These are phyloP conservation scores for Dorcus hopei DNA, from an alignment of 2,888 invertebrate genomes.

Conservation along the genomic window DNA sequence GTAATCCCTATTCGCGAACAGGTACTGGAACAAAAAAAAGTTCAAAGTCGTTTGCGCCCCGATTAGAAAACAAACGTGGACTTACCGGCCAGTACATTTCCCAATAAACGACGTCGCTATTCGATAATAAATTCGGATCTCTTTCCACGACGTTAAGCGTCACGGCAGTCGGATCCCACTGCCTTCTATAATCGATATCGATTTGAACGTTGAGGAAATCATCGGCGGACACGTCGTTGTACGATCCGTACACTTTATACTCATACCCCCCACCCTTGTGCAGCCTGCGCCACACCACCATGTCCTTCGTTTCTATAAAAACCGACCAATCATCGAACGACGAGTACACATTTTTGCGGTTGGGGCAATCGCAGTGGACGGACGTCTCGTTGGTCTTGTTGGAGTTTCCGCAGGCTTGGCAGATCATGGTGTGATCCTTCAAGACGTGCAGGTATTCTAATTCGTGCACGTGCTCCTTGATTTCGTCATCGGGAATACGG, in stretches of 20 bases:
- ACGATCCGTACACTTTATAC: slow-evolving; percentile 85
- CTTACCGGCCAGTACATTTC: slow-evolving; percentile 85
- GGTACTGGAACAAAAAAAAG: slow-evolving; percentile 52
- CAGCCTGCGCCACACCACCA: slow-evolving; percentile 77
- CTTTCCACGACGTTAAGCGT: slow-evolving; percentile 68
- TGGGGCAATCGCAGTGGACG: slow-evolving; percentile 52
- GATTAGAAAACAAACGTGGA: too few species aligned
- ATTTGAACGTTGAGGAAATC: slow-evolving; percentile 82
- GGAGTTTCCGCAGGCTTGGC: slow-evolving; percentile 49
- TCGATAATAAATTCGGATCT: slow-evolving; percentile 54
- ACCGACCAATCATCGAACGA: slow-evolving; percentile 66
- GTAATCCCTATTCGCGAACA: slow-evolving; percentile 85
- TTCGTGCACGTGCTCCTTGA: slow-evolving; percentile 57
- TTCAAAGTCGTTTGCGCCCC: background rate
- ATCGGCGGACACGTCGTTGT: slow-evolving; percentile 71
- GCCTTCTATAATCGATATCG: slow-evolving; percentile 71
- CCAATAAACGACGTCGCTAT: slow-evolving; percentile 81
- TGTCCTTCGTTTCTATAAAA: slow-evolving; percentile 74
- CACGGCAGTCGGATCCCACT: slow-evolving; percentile 79
- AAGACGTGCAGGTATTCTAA: slow-evolving; percentile 57
- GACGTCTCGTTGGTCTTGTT: slow-evolving; percentile 40
- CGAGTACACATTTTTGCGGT: slow-evolving; percentile 19
- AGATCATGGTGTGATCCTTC: slow-evolving; percentile 54
- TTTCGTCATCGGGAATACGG: slow-evolving; percentile 56
- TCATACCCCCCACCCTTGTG: slow-evolving; percentile 68